A percentile compares a stretch with the other conserved stretches of the same genome.
These are phyloP conservation scores for Amorpha juglandis DNA, from an alignment of 2,888 invertebrate species.

Conservation along the genomic window DNA sequence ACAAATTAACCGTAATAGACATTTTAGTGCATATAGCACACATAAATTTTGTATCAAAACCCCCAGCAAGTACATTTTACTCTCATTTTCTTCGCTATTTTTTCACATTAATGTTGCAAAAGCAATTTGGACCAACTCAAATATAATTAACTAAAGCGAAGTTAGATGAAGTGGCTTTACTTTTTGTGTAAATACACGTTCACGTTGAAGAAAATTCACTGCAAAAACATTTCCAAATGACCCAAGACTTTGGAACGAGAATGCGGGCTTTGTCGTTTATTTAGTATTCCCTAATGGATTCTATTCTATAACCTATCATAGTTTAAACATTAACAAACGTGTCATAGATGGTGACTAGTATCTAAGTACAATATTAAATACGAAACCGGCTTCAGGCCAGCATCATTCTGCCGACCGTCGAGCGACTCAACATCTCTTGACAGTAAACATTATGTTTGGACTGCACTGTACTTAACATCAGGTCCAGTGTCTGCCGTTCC, in stretches of 20 bases:
- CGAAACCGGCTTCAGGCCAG: too few species aligned
- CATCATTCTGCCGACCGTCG: too few species aligned
- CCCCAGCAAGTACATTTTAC: background rate
- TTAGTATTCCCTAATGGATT: background rate
- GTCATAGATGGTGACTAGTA: background rate
- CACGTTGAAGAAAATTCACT: background rate
- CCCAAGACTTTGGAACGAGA: background rate
- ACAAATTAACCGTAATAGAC: too few species aligned
- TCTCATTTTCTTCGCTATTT: background rate
- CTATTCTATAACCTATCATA: background rate
- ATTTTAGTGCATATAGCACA: too few species aligned
- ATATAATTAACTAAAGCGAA: slow-evolving; percentile 4
- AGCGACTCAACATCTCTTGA: too few species aligned
- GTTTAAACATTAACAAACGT: too few species aligned
- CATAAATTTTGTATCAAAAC: background rate
- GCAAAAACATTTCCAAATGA: background rate
- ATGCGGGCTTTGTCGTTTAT: background rate
- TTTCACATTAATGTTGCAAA: slow-evolving; percentile 3
- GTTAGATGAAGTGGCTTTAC: background rate
- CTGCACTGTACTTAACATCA: too few species aligned
- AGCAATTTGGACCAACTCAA: slow-evolving; percentile 16
- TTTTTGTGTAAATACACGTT: background rate
- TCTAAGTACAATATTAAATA: too few species aligned
- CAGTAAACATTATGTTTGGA: too few species aligned
- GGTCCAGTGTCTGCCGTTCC: too few species aligned